phyloP scores from a whole-genome alignment of 1,140 invertebrate species.

The Bursaphelenchus mucronatus region DNA sequence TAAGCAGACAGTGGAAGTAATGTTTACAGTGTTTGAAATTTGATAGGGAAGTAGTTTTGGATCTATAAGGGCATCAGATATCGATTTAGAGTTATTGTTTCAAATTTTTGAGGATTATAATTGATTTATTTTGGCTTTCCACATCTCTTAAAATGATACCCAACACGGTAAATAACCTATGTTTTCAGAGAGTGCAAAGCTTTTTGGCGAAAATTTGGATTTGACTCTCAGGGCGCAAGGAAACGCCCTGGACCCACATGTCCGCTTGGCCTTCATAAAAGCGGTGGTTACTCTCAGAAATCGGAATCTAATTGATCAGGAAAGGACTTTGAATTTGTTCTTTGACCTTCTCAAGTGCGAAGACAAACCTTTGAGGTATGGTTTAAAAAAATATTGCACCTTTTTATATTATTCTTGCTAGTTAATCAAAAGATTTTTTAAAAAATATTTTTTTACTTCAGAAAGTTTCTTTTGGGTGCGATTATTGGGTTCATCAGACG shows the following conservation, averaged over 20 bases:
- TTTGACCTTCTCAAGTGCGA: slow-evolving; percentile 56
- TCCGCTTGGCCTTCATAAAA: slow-evolving; percentile 53
- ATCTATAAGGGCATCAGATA: too few relatives aligned
- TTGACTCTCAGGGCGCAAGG: slow-evolving; percentile 31
- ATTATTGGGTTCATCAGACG: slow-evolving; percentile 37
- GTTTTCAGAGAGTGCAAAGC: slow-evolving; percentile 34
- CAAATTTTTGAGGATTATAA: background rate
- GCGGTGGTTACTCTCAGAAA: slow-evolving; percentile 48
- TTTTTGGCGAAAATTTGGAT: slow-evolving; percentile 36
- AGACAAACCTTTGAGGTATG: slow-evolving; percentile 52
- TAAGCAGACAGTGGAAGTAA: too few relatives aligned
- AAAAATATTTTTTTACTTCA: slow-evolving; percentile 23
- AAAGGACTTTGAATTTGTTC: slow-evolving; percentile 48
- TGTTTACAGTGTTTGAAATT: too few relatives aligned
- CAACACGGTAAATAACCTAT: background rate
- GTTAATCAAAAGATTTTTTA: too few relatives aligned
- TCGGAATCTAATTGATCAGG: slow-evolving; percentile 33
- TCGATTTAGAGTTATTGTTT: too few relatives aligned
- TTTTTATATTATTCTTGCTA: background rate
- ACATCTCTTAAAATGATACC: background rate
- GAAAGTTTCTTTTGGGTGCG: slow-evolving; percentile 49
- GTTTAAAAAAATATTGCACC: background rate
- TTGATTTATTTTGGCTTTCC: slow-evolving; percentile 2
- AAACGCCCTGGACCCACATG: slow-evolving; percentile 42
- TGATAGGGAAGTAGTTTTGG: too few relatives aligned